These are phyloP conservation scores for Brachionichthys hirsutus DNA, from an alignment of 2,113 vertebrate genomes.

Conservation along the genomic window DNA sequence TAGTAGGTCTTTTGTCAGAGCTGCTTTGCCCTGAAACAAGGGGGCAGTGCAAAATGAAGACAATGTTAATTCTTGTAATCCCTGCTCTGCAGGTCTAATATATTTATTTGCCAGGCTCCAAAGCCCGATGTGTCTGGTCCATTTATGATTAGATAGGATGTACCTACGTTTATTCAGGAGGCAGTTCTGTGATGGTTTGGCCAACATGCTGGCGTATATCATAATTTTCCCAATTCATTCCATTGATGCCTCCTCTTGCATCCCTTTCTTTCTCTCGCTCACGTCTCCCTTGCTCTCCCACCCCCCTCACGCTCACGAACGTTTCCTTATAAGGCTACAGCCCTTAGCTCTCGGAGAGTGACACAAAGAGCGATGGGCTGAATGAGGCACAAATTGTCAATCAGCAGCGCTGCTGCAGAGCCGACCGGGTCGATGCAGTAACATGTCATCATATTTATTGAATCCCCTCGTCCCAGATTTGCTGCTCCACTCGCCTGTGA, in stretches of 20 bases:
- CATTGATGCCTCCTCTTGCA: conserved; percentile 38
- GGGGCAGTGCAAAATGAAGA: background rate
- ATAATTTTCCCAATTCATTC: conserved; percentile 38
- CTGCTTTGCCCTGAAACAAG: conserved; percentile 22
- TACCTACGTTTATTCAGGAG: conserved; percentile 38
- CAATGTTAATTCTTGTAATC: conserved; percentile 6
- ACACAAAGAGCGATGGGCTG: conserved; percentile 43
- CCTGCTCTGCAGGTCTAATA: conserved; percentile 7
- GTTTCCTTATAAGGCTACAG: conserved; percentile 73
- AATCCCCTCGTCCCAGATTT: conserved; percentile 40
- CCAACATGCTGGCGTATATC: conserved; percentile 30
- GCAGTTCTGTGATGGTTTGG: conserved; percentile 25
- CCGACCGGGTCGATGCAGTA: background rate
- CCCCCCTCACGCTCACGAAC: conserved; percentile 50
- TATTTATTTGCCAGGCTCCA: conserved; percentile 10
- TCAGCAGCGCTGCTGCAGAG: conserved; percentile 1
- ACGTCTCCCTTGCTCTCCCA: conserved; percentile 31
- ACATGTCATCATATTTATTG: conserved; percentile 20
- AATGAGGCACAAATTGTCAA: conserved; percentile 38
- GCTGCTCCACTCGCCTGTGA: conserved; percentile 33
- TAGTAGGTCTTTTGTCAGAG: conserved; percentile 28
- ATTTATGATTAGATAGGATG: conserved; percentile 43
- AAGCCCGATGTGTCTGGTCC: conserved; percentile 17
- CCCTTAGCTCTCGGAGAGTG: conserved; percentile 47
- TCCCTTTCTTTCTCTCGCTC: conserved; percentile 9